phyloP scores from a whole-genome alignment of 1,140 invertebrate genomes.

The Proctacanthus coquilletti region DNA sequence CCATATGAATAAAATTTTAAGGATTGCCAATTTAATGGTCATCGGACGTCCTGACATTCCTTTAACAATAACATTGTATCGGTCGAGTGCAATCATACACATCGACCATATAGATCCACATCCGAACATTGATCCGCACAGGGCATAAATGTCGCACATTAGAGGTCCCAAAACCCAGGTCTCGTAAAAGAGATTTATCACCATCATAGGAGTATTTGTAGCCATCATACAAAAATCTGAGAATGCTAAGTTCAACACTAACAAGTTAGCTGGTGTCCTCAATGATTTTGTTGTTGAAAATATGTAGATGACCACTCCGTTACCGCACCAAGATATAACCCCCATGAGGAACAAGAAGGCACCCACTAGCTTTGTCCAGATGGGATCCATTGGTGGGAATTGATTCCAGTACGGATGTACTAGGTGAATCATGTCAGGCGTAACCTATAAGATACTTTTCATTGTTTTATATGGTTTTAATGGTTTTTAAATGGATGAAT shows the following conservation, averaged over 20 bases:
- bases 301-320: conserved; percentile 74
- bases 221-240: conserved; percentile 79
- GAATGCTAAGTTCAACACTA: conserved; percentile 73
- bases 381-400: conserved; percentile 59
- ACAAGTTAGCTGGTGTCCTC: conserved; percentile 67
- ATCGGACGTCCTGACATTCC: conserved; percentile 43
- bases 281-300: conserved; percentile 35
- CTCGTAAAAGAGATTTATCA: conserved; percentile 67
- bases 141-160: conserved; percentile 62
- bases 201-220: conserved; percentile 60
- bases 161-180: conserved; percentile 66
- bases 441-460: conserved; percentile 52
- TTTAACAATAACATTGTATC: conserved; percentile 76
- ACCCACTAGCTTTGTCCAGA: conserved; percentile 39
- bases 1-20: conserved; percentile 49
- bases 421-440: conserved; percentile 53
- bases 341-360: conserved; percentile 24
- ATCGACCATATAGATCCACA: conserved; percentile 68
- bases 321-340: conserved; percentile 37
- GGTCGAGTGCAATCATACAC: conserved; percentile 63
- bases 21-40: conserved; percentile 43
- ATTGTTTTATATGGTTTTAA: conserved; percentile 49
- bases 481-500: conserved; percentile 17
- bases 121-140: conserved; percentile 62
- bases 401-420: conserved; percentile 59